Conservation (phyloP, 2,888 invertebrate genomes). For the Cantharis lateralis region DNA sequence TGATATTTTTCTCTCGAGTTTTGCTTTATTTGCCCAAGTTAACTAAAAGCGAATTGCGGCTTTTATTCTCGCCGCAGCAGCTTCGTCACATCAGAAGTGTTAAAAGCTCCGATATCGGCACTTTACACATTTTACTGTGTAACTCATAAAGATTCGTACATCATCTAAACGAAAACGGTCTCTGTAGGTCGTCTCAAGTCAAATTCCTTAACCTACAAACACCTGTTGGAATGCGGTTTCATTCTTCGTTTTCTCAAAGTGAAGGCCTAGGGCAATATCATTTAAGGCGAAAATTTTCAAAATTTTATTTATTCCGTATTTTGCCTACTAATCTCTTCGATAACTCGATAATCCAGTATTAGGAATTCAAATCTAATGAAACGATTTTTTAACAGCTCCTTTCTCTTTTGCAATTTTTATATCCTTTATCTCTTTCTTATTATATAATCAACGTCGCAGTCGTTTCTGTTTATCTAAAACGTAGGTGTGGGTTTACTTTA, state of each 20-base stretch:
- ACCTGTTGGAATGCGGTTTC: constrained; percentile 56
- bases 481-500: constrained; percentile 11
- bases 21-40: neutral
- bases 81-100: neutral
- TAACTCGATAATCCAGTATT: neutral
- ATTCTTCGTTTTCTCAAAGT: constrained; percentile 51
- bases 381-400: constrained; percentile 8
- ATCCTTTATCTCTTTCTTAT: neutral
- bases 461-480: constrained; percentile 6
- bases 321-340: neutral
- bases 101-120: constrained; percentile 1
- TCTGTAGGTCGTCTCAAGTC: constrained; percentile 47
- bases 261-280: constrained; percentile 43
- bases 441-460: neutral
- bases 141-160: constrained; percentile 22
- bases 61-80: neutral
- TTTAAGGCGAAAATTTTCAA: constrained; percentile 29
- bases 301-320: neutral
- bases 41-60: neutral
- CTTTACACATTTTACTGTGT: constrained; percentile 9
- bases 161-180: constrained; percentile 35
- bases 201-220: constrained; percentile 56
- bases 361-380: neutral
- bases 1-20: neutral
- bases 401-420: constrained; percentile 5